A percentile compares a stretch with the other conserved stretches of the same genome.
Conservation (phyloP, 2,113 vertebrate species). For the Stictonetta naevosa region DNA sequence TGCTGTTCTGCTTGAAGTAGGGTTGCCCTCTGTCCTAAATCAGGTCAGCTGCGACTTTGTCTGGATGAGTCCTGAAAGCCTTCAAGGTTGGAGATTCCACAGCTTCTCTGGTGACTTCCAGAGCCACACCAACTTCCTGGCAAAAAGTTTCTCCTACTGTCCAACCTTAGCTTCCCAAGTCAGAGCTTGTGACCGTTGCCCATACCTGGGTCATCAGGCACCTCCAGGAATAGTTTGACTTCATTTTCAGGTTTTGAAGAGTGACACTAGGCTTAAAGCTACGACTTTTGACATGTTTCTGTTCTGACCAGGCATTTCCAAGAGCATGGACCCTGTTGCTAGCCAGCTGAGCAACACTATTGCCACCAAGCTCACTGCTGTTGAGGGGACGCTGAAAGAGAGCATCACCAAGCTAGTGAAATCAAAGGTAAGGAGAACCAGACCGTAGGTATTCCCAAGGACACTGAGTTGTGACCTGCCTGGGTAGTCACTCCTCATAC, state of each 20-base stretch:
- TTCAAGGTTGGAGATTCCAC: not conserved
- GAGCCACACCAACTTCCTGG: not conserved
- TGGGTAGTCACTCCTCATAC: not conserved
- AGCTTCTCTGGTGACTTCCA: not conserved
- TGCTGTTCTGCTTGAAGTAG: not conserved
- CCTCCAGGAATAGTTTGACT: not conserved
- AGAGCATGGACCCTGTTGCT: conserved; percentile 90
- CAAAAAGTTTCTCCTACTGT: not conserved
- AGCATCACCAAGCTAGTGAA: conserved; percentile 93
- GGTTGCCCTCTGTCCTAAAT: not conserved
- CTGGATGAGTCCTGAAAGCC: not conserved
- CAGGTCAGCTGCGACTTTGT: not conserved
- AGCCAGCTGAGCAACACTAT: conserved; percentile 88
- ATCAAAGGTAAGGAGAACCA: conserved; percentile 85
- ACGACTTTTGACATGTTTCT: not conserved
- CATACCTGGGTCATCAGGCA: not conserved
- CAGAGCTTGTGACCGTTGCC: not conserved
- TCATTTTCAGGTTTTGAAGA: not conserved
- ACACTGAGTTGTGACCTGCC: not conserved
- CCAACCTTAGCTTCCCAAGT: not conserved
- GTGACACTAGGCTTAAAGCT: not conserved
- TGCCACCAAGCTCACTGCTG: conserved; percentile 87
- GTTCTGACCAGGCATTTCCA: conserved; percentile 78
- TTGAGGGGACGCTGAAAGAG: conserved; percentile 92
- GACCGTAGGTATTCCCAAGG: not conserved